These are phyloP conservation scores for Albula goreensis DNA, from an alignment of 2,113 vertebrate species.

Conservation along the genomic window DNA sequence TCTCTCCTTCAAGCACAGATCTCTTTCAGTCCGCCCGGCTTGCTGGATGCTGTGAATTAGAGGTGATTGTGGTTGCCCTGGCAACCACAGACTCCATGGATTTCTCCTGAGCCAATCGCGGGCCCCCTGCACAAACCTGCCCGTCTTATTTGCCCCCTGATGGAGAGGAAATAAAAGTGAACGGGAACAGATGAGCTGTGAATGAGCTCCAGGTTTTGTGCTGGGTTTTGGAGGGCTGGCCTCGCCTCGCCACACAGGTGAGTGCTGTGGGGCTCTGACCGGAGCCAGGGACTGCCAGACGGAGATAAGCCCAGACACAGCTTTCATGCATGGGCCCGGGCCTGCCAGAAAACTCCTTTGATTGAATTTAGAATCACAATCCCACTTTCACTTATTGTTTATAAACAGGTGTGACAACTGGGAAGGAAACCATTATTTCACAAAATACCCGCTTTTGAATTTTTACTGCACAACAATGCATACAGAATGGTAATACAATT, in stretches of 20 bases:
- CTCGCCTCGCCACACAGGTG: background rate
- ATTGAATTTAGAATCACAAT: too few species aligned
- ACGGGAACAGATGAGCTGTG: too few species aligned
- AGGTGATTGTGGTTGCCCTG: constrained; percentile 72
- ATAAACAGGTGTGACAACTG: too few species aligned
- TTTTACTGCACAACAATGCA: too few species aligned
- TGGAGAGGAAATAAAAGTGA: constrained; percentile 16
- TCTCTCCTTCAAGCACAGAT: constrained; percentile 25
- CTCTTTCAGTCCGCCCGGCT: background rate
- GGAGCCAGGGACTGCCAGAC: background rate
- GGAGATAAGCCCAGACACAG: background rate
- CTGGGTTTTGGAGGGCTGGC: too few species aligned
- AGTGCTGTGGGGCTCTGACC: background rate
- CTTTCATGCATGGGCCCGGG: background rate
- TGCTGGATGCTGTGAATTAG: constrained; percentile 60
- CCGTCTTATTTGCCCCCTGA: constrained; percentile 38
- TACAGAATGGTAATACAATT: too few species aligned
- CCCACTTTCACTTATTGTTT: too few species aligned
- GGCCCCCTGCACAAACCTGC: constrained; percentile 37
- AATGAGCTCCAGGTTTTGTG: too few species aligned
- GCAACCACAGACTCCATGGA: constrained; percentile 79
- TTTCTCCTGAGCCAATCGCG: constrained; percentile 65
- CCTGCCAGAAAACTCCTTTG: too few species aligned
- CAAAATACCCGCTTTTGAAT: too few species aligned
- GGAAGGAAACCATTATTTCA: too few species aligned